Evolutionary conservation across 1,140 invertebrate genomes (phyloP).

Genomic region (Procambarus virginalis): DNA sequence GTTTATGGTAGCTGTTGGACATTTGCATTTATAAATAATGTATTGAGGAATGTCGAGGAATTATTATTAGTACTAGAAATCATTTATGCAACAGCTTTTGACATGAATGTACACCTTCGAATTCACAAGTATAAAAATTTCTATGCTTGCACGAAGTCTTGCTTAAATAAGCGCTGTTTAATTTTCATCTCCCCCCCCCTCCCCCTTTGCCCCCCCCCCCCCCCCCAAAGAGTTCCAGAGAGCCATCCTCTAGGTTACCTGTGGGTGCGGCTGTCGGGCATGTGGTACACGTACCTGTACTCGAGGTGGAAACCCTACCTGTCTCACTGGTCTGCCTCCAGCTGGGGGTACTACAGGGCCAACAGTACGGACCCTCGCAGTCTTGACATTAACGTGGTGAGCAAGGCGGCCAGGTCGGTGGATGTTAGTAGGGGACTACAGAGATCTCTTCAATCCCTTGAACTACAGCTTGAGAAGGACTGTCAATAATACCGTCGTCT

Average conservation of each 20-base stretch:
- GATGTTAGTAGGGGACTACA: background rate
- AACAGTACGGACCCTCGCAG: background rate
- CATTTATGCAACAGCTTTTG: no score
- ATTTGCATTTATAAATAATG: no score
- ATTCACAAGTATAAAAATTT: no score
- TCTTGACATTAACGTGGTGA: background rate
- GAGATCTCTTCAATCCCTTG: background rate
- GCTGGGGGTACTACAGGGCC: conserved; percentile 3
- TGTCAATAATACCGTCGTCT: background rate
- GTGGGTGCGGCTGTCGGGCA: conserved; percentile 10
- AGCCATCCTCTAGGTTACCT: conserved; percentile 13
- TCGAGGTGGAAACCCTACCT: conserved; percentile 25
- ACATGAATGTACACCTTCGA: no score
- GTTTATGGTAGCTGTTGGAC: no score
- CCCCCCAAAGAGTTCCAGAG: conserved; percentile 15
- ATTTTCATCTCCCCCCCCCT: background rate
- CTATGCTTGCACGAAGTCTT: no score
- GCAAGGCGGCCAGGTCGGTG: background rate
- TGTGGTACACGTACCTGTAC: conserved; percentile 41
- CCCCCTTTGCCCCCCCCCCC: background rate
- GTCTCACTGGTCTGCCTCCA: conserved; percentile 41
- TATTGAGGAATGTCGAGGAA: no score
- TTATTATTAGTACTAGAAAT: no score
- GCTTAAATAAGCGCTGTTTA: background rate
- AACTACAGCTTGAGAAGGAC: background rate